Conservation (phyloP, 2,113 vertebrate genomes). For the Melospiza melodia region DNA sequence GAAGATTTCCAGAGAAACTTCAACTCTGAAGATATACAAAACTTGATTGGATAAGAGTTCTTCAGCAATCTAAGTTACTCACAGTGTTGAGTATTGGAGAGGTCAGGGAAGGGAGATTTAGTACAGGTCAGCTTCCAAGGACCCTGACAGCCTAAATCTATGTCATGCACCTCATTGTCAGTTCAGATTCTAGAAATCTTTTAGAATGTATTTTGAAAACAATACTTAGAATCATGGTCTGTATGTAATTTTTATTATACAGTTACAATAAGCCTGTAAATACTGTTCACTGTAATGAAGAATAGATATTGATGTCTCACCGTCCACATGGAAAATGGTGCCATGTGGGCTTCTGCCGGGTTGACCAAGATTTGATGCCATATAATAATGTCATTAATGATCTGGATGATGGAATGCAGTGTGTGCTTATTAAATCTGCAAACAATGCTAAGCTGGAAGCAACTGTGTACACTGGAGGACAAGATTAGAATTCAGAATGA, state of each 20-base stretch:
- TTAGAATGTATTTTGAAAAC: background rate
- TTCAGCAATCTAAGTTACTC: background rate
- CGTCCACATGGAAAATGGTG: background rate
- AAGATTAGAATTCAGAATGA: slow-evolving; percentile 37
- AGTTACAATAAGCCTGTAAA: background rate
- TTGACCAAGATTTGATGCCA: background rate
- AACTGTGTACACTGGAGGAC: background rate
- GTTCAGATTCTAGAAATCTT: background rate
- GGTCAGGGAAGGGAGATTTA: background rate
- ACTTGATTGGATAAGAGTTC: background rate
- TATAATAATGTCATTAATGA: slow-evolving; percentile 18
- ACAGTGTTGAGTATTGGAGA: background rate
- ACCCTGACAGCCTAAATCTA: background rate
- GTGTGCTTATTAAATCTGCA: slow-evolving; percentile 36
- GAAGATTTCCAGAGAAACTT: background rate
- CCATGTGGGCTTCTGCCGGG: background rate
- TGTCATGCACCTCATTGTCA: background rate
- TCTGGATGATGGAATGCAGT: background rate
- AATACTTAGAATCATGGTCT: background rate
- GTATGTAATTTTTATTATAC: background rate
- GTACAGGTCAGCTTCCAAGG: background rate
- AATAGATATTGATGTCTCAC: background rate
- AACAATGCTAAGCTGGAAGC: slow-evolving; percentile 11
- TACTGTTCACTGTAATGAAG: background rate
- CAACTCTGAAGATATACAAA: background rate